Evolutionary conservation across 1,140 invertebrate genomes (phyloP), one percentile per base, ranked within the genome.

Genomic region (Drosophila oshimai): DNA sequence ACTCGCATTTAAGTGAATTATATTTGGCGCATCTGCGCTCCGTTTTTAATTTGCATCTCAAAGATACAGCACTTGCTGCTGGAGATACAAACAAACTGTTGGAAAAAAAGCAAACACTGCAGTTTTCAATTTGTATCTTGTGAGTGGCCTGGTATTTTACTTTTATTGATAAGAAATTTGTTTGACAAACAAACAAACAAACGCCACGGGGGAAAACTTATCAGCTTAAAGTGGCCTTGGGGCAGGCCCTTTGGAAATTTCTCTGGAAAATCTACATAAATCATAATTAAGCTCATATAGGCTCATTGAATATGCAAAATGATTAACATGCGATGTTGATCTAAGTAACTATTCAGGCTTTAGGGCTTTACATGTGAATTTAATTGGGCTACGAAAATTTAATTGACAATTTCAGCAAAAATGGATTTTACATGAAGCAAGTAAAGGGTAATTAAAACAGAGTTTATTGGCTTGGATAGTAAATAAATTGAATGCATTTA

Each of bases 11-110:
- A 71, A 71, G 67, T 71, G 44, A 49, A 60, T 71, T 69, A 69
- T 71, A 71, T 71, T 71, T 70, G 31, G 44, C 34, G 37, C 68
- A 71, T 47, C 65, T 47, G 51, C 50, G 15, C 42, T 64, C 24
- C 36, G 31, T 10, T 68, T 49, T 70, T 70, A 60, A 60, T 71
- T 71, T 71, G 54, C 55, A 71, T 70, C 51, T 70, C 53, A 47
- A 58, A 70, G 67, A 70, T 70, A 46, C 24, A 36, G 22, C 37
- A 67, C 49, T 45, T 17, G 46, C 65, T 17, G 50, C 20, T 46
- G 0, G 20, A 28, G 42, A 57, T 50, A 31, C 42, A 39, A 47
- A 65, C 54, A 61, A 60, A 26, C 54, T 17, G n/a, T n/a, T n/a
- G 20, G 20, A 4, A 42, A 24, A 44, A 13, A 60, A 61, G 18